Evolutionary conservation across 2,113 vertebrate species (phyloP).

Genomic region (Haemorhous mexicanus): DNA sequence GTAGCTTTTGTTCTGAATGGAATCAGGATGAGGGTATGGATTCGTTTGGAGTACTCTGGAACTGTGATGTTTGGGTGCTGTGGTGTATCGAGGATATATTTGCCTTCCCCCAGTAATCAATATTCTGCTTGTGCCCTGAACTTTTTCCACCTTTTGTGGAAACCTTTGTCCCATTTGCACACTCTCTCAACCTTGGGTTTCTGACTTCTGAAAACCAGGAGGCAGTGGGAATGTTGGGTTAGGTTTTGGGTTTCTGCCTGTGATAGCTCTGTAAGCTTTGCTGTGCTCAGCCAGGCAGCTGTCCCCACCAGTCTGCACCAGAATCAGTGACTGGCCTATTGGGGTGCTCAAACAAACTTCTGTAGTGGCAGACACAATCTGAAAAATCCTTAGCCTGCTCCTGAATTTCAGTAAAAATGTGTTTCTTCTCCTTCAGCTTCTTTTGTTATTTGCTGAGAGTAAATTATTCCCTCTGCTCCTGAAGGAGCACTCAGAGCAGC

Average conservation of each 20-base stretch:
- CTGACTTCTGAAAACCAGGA: background rate
- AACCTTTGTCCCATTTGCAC: too few relatives aligned
- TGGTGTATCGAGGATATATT: background rate
- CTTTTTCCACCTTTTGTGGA: background rate
- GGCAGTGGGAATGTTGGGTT: fast-evolving
- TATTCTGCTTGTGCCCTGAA: background rate
- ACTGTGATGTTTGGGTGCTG: background rate
- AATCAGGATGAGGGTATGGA: fast-evolving
- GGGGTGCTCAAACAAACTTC: background rate
- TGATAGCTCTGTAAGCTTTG: background rate
- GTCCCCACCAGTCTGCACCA: background rate
- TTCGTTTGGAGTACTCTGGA: background rate
- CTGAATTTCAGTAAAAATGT: background rate
- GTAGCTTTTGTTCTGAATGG: background rate
- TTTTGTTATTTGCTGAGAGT: background rate
- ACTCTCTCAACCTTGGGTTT: background rate
- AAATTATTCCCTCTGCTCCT: background rate
- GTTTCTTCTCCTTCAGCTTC: background rate
- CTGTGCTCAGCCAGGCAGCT: background rate
- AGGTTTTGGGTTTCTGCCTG: background rate
- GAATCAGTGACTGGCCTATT: fast-evolving
- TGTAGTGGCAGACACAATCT: background rate
- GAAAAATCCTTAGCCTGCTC: background rate
- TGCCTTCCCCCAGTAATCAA: background rate
- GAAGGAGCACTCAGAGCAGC: background rate